Conservation (phyloP, 2,113 vertebrate genomes). For the Burhinus bistriatus region DNA sequence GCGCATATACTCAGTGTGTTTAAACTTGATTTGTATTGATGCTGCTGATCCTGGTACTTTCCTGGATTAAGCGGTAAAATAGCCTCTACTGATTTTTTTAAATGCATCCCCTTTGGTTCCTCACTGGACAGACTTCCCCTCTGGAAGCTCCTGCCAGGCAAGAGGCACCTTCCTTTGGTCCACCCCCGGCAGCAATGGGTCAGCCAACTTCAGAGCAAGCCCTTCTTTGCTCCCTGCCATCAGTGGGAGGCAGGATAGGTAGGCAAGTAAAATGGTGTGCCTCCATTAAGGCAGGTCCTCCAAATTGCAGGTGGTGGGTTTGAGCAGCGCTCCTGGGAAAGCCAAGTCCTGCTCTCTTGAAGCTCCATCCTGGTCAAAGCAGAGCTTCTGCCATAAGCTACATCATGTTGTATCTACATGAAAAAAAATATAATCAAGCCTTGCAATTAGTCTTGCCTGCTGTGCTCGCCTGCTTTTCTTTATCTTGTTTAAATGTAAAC, state of each 20-base stretch:
- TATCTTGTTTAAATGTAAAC: neutral
- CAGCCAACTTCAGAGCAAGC: fast-evolving
- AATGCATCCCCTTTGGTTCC: neutral
- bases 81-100: slow-evolving; percentile 21
- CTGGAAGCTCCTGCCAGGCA: neutral
- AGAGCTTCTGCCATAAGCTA: neutral
- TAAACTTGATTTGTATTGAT: slow-evolving; percentile 11
- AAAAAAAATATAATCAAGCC: neutral
- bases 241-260: neutral
- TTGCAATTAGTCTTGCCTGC: neutral
- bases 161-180: neutral
- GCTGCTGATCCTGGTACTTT: slow-evolving; percentile 19
- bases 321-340: neutral
- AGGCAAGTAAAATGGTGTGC: neutral
- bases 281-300: neutral
- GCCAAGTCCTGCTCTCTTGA: neutral
- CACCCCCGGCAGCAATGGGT: fast-evolving
- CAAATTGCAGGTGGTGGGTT: neutral
- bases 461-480: neutral
- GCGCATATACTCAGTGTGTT: neutral
- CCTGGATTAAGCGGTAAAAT: slow-evolving; percentile 1
- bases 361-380: neutral
- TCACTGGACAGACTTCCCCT: neutral
- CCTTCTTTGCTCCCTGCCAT: neutral
- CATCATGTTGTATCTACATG: neutral